phyloP scores from a whole-genome alignment of 2,888 invertebrate genomes.

The Reticulitermes lucifugus region DNA sequence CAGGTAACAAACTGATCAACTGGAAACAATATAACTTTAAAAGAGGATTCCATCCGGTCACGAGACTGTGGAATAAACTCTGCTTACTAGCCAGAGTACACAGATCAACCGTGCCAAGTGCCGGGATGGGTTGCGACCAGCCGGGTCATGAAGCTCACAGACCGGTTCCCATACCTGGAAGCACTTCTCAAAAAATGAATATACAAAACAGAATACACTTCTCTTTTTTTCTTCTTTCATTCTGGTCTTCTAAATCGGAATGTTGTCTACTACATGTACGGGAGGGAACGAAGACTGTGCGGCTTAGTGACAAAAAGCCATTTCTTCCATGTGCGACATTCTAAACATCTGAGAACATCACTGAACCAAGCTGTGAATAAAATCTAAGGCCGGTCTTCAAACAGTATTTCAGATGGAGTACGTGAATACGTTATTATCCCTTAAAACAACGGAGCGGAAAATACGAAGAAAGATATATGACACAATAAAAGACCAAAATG shows the following conservation, averaged over 20 bases:
- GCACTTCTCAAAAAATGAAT: slow-evolving; percentile 28
- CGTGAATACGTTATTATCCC: no score
- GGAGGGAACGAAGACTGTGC: slow-evolving; percentile 5
- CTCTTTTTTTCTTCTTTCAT: slow-evolving; percentile 12
- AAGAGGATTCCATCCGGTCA: no score
- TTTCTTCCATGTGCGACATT: neutral
- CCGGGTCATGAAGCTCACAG: slow-evolving; percentile 6
- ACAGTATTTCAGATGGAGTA: no score
- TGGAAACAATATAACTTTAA: no score
- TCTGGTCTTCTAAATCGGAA: slow-evolving; percentile 21
- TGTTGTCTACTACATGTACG: slow-evolving; percentile 3
- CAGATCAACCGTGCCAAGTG: neutral
- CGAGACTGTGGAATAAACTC: neutral
- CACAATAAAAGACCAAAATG: no score
- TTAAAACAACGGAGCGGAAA: no score
- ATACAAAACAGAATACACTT: slow-evolving; percentile 24
- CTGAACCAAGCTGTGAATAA: neutral
- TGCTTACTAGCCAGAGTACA: neutral
- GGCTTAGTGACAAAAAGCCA: slow-evolving; percentile 8
- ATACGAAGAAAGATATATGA: no score
- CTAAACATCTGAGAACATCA: neutral
- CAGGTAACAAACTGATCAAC: no score
- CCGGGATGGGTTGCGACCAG: neutral
- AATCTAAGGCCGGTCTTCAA: no score
- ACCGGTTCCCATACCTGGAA: slow-evolving; percentile 31